Evolutionary conservation across 23 tunicate species (phyloP).

Genomic region (Trididemnum nubilum): DNA sequence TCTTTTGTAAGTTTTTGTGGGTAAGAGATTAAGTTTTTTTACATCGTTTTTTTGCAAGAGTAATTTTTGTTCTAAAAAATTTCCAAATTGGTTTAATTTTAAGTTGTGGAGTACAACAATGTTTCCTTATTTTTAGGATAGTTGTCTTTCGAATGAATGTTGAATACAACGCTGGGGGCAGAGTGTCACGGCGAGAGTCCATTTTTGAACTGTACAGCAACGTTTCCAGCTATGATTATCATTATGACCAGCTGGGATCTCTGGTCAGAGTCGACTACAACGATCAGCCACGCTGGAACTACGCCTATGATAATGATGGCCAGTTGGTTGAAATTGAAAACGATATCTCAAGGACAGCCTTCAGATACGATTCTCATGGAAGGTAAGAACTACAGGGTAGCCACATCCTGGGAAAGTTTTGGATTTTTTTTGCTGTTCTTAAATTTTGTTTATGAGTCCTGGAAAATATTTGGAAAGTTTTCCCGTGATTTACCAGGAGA

Average conservation of each 20-base stretch:
- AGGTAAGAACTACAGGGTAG: slow-evolving; percentile 25
- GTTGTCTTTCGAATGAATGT: slow-evolving; percentile 33
- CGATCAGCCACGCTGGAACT: slow-evolving; percentile 31
- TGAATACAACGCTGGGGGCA: slow-evolving; percentile 49
- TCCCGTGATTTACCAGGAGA: too few relatives aligned
- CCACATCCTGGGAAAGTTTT: slow-evolving; percentile 52
- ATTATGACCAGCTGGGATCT: slow-evolving; percentile 39
- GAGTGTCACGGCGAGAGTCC: slow-evolving; percentile 26
- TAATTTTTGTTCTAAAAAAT: too few relatives aligned
- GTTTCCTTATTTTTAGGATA: background rate
- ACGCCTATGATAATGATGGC: slow-evolving; percentile 54
- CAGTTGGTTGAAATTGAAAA: slow-evolving; percentile 32
- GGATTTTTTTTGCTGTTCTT: too few relatives aligned
- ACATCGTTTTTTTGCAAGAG: too few relatives aligned
- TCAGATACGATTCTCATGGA: slow-evolving; percentile 49
- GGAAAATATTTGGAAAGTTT: too few relatives aligned
- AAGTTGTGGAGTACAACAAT: too few relatives aligned
- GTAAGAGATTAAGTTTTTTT: too few relatives aligned
- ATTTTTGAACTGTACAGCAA: slow-evolving; percentile 50
- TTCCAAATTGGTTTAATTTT: too few relatives aligned
- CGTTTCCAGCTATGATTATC: slow-evolving; percentile 27
- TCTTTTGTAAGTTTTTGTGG: too few relatives aligned
- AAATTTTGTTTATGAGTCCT: too few relatives aligned
- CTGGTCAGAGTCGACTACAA: slow-evolving; percentile 29
- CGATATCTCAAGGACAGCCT: slow-evolving; percentile 3